Evolutionary conservation across 2,888 invertebrate species (phyloP).

Genomic region (Ypsolopha scabrella): DNA sequence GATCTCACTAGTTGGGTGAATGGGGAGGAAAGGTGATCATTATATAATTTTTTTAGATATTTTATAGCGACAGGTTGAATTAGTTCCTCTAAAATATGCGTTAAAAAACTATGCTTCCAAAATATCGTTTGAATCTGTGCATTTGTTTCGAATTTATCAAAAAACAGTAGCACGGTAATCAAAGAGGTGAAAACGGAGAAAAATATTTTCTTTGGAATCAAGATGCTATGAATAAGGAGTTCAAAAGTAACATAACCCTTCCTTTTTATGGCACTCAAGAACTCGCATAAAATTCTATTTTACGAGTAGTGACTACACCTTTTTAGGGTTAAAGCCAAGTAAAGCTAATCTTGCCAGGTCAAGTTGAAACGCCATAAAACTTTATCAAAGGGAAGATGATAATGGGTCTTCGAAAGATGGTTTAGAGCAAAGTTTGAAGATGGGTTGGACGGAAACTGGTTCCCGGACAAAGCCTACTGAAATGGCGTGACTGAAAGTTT

Average conservation of each 20-base stretch:
- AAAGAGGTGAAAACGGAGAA: neutral
- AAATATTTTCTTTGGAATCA: neutral
- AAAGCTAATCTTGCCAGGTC: neutral
- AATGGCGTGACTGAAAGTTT: too few species aligned
- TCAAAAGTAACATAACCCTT: neutral
- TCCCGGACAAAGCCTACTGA: too few species aligned
- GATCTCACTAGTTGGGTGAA: too few species aligned
- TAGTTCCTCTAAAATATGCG: too few species aligned
- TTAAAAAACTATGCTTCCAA: too few species aligned
- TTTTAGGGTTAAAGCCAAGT: neutral
- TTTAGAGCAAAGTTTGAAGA: too few species aligned
- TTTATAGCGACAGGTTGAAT: too few species aligned
- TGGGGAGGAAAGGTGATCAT: too few species aligned
- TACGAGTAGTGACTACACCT: conserved; percentile 2
- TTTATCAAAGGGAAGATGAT: neutral
- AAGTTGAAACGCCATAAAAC: neutral
- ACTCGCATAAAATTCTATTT: conserved; percentile 1
- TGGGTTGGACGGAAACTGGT: too few species aligned
- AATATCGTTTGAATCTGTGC: too few species aligned
- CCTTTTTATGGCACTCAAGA: conserved; percentile 1
- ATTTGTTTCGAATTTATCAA: neutral
- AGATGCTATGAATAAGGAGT: neutral
- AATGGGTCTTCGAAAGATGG: too few species aligned
- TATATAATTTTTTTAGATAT: too few species aligned
- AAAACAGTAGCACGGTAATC: neutral